Conservation (phyloP, 2,113 vertebrate genomes). For the Micronycteris hirsuta region DNA sequence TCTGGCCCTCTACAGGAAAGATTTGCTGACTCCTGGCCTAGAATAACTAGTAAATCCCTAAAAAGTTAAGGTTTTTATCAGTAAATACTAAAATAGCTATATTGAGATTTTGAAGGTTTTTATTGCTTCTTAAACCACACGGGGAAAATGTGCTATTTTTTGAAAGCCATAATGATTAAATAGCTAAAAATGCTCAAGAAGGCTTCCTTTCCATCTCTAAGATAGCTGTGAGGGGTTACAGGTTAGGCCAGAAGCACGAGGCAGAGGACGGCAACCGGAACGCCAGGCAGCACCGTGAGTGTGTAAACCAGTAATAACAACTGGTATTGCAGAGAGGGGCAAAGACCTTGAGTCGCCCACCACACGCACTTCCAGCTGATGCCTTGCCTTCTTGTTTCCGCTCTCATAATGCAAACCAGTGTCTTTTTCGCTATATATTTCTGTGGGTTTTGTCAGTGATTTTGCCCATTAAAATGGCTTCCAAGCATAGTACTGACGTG, state of each 20-base stretch:
- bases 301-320: neutral
- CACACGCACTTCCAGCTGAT: neutral
- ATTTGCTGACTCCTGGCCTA: neutral
- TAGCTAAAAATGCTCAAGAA: constrained; percentile 18
- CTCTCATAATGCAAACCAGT: neutral
- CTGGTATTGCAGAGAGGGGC: neutral
- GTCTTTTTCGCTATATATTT: neutral
- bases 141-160: neutral
- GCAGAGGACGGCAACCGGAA: neutral
- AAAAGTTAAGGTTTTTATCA: constrained; percentile 29
- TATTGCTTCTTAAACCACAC: constrained; percentile 28
- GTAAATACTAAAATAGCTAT: neutral
- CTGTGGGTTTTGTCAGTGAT: neutral
- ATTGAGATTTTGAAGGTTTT: neutral
- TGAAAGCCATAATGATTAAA: constrained; percentile 22
- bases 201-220: neutral
- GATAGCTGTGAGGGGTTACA: neutral
- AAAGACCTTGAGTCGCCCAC: neutral
- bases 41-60: neutral
- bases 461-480: neutral
- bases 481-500: neutral
- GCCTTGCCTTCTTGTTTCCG: neutral
- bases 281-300: neutral
- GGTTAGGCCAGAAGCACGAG: neutral
- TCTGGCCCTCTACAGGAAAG: neutral